Base-by-base conservation (phyloP, 2,888 invertebrate species). In the Furcula furcula region DNA sequence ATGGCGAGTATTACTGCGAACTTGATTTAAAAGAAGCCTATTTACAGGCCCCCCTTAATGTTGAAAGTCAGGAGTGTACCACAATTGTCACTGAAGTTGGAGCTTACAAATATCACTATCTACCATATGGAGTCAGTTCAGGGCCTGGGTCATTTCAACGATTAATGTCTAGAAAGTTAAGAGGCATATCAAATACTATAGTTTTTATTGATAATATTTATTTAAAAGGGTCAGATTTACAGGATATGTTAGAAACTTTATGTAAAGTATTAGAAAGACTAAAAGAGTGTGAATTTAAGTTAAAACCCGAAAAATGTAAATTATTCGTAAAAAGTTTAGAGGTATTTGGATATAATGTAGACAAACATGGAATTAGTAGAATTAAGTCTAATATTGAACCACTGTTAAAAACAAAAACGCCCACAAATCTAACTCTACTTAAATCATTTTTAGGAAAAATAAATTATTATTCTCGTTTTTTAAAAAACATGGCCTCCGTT, bases 401-500 rank as follows among this genome's bases (percentile, higher is more conserved):
- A 13, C 7, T 25, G n/a, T 7, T 25, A 25, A 14, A 12, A 13
- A 2, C 11, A 1, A 11, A 18, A 10, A 2, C 10, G 12, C 29
- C 29, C 5, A 29, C 9, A 10, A 19, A 29, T 7, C 3, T 27
- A 4, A 29, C 10, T 1, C 6, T 19, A 11, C 7, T 29, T 4
- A 29, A 12, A 18, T 19, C 29, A 29, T 29, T 29, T 3, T 19
- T 29, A 9, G 29, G 29, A 11, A 29, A 19, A 7, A 6, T 12
- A n/a, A 25, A 25, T 25, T 25, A 25, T 14, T 46, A 20, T 32
- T 23, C 11, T 1, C 11, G 18, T 26, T 32, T 32, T 5, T 13
- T 25, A 25, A 12, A 12, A 13, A 13, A 25, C 7, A 12, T 13
- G 12, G 14, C 25, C 7, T 4, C 12, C 2, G n/a, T 13, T 5